Conservation (phyloP, 2,888 invertebrate genomes). For the Tupiocoris notatus region DNA sequence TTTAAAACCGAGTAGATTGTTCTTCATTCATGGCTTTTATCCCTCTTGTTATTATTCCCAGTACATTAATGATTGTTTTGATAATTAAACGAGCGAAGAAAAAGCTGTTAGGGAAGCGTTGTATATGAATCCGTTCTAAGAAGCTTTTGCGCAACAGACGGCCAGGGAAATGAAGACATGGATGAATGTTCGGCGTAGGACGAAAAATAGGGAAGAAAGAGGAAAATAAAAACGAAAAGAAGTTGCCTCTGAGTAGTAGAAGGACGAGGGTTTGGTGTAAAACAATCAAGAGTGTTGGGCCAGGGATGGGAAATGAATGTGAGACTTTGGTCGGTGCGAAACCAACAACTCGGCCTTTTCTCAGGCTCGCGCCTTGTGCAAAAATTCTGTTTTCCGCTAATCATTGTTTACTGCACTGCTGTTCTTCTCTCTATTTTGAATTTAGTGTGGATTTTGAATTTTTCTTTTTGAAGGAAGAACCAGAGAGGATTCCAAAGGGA, state of each 20-base stretch:
- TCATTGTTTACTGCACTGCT: no score
- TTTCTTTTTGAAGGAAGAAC: no score
- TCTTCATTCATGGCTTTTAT: background rate
- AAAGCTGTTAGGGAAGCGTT: background rate
- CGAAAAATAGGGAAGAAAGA: background rate
- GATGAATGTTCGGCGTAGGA: background rate
- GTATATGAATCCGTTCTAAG: background rate
- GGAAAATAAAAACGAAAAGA: background rate
- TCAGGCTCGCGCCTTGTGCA: background rate
- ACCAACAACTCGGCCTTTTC: background rate
- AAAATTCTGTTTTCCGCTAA: background rate
- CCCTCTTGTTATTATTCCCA: background rate
- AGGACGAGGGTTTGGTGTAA: constrained; percentile 12
- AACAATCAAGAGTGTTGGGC: constrained; percentile 15
- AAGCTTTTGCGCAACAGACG: background rate
- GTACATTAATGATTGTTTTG: background rate
- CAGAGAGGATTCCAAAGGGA: no score
- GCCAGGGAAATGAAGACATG: background rate
- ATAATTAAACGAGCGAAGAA: background rate
- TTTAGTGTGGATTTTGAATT: no score
- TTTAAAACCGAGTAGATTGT: background rate
- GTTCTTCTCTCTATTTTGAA: no score
- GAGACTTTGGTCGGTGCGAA: background rate
- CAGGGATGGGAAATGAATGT: constrained; percentile 1
- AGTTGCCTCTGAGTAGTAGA: background rate